These are phyloP conservation scores for Platalea minor DNA, from an alignment of 2,797 vertebrate genomes.

Conservation along the genomic window DNA sequence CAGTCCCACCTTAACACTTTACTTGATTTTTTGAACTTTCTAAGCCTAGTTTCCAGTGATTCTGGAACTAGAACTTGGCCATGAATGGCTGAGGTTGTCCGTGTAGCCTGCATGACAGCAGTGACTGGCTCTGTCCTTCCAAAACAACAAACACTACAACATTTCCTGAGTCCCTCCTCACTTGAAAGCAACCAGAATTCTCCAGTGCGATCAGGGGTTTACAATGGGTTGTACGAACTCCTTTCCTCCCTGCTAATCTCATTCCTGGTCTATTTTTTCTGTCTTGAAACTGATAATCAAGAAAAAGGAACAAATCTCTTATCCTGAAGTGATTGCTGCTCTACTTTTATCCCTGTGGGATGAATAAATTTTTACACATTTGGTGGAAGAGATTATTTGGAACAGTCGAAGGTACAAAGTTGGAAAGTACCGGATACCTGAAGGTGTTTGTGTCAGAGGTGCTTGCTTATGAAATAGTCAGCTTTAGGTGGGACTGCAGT, in stretches of 20 bases:
- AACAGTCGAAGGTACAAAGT: background rate
- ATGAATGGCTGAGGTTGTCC: background rate
- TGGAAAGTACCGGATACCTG: background rate
- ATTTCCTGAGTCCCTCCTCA: background rate
- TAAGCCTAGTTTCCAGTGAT: background rate
- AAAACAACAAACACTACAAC: rapidly evolving
- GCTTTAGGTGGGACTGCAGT: background rate
- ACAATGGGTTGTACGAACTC: background rate
- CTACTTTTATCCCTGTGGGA: background rate
- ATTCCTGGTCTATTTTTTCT: background rate
- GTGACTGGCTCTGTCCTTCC: background rate
- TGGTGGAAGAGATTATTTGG: background rate
- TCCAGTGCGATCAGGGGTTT: background rate
- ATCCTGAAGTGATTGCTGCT: background rate
- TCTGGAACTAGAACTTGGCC: background rate
- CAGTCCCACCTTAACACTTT: background rate
- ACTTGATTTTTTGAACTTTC: background rate
- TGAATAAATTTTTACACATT: background rate
- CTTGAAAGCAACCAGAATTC: background rate
- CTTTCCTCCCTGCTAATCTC: background rate
- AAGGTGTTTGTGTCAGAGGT: background rate
- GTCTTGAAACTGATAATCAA: background rate
- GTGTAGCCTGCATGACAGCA: background rate
- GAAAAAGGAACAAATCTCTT: background rate
- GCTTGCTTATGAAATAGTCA: background rate